These are phyloP conservation scores for Megalops atlanticus DNA, from an alignment of 2,113 vertebrate species.

Conservation along the genomic window DNA sequence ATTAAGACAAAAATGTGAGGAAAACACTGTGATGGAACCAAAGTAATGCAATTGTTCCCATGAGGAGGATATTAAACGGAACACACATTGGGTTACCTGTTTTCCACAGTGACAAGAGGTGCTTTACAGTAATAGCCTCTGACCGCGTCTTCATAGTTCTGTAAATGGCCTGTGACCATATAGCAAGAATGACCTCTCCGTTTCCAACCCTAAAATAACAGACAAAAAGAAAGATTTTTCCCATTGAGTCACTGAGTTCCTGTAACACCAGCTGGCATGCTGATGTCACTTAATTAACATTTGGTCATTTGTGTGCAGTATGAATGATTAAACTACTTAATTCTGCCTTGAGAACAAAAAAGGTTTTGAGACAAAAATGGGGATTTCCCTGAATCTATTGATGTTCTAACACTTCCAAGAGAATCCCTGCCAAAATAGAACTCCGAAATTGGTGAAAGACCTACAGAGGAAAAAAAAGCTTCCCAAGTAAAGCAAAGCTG, in stretches of 20 bases:
- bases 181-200: slow-evolving; percentile 86
- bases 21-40: not conserved
- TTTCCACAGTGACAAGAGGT: slow-evolving; percentile 80
- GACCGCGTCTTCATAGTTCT: slow-evolving; percentile 77
- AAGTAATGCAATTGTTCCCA: not conserved
- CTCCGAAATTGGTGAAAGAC: not conserved
- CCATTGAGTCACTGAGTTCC: not conserved
- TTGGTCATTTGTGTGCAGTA: too few relatives aligned
- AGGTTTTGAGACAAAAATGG: not conserved
- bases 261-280: not conserved
- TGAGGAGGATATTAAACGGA: not conserved
- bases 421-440: too few relatives aligned
- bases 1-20: too few relatives aligned
- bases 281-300: too few relatives aligned
- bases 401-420: too few relatives aligned
- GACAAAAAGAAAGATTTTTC: not conserved
- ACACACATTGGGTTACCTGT: slow-evolving; percentile 72
- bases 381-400: too few relatives aligned
- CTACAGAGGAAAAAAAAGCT: not conserved
- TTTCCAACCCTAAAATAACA: slow-evolving; percentile 81
- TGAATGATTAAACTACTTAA: too few relatives aligned
- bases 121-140: slow-evolving; percentile 86
- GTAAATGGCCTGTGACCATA: slow-evolving; percentile 74
- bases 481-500: not conserved
- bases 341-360: not conserved